Conservation (phyloP, 1,140 invertebrate genomes). For the Papilio helenus region DNA sequence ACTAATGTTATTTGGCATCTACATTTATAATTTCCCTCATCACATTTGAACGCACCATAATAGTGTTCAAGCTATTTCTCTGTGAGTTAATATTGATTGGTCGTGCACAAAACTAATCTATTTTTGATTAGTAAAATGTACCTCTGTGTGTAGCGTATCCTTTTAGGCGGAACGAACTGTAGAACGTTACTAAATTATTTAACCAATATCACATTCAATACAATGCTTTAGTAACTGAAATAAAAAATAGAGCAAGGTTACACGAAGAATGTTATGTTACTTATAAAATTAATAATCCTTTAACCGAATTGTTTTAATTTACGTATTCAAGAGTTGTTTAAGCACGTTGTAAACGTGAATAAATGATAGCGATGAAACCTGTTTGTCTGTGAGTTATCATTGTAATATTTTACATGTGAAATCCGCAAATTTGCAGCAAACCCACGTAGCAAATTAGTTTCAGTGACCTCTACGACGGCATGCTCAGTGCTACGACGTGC, state of each 20-base stretch:
- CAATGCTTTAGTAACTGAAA: not conserved
- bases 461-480: not conserved
- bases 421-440: conserved; percentile 18
- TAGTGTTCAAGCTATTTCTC: not conserved
- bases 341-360: not conserved
- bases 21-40: not conserved
- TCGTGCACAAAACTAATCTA: conserved; percentile 19
- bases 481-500: not conserved
- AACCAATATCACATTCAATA: conserved; percentile 11
- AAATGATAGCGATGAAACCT: not conserved
- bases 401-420: conserved; percentile 25
- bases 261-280: not conserved
- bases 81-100: conserved; percentile 1
- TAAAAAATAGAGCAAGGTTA: conserved; percentile 6
- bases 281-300: not conserved
- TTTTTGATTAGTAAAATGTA: conserved; percentile 17
- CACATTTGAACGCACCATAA: not conserved
- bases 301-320: not conserved
- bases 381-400: conserved; percentile 11
- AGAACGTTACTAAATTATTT: conserved; percentile 5
- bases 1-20: not conserved
- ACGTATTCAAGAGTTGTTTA: conserved; percentile 4
- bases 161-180: not conserved
- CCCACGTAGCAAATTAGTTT: conserved; percentile 21
- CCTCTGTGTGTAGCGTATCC: not conserved